Conservation (phyloP, 2,113 vertebrate species). For the Oenanthe oenanthe region DNA sequence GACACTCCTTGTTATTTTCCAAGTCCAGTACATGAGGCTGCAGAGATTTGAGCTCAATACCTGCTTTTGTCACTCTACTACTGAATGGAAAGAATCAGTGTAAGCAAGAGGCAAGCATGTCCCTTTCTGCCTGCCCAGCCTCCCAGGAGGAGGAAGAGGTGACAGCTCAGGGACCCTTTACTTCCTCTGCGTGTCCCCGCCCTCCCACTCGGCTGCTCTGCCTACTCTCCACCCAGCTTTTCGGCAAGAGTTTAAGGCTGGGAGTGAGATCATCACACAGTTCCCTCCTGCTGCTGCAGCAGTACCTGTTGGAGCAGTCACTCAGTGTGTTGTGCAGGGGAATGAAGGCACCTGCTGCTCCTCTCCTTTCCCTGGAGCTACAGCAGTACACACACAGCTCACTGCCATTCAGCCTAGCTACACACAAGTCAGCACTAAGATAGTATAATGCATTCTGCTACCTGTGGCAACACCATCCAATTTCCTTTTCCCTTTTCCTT, state of each 20-base stretch:
- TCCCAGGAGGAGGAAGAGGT: neutral
- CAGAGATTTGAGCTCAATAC: neutral
- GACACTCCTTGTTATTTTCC: conserved; percentile 16
- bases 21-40: conserved; percentile 56
- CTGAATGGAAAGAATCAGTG: neutral
- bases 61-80: neutral
- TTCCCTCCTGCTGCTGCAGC: neutral
- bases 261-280: neutral
- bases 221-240: conserved; percentile 26
- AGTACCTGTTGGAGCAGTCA: fast-evolving
- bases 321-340: fast-evolving
- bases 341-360: neutral
- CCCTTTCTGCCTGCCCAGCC: neutral
- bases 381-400: neutral
- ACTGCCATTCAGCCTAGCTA: neutral
- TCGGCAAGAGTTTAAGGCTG: neutral
- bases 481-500: neutral
- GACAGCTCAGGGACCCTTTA: conserved; percentile 37
- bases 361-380: neutral
- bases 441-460: fast-evolving
- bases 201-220: conserved; percentile 4
- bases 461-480: neutral
- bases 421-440: neutral
- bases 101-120: neutral
- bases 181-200: conserved; percentile 58